Evolutionary conservation across 1,140 invertebrate genomes (phyloP).

Genomic region (Thaumatotibia leucotreta): DNA sequence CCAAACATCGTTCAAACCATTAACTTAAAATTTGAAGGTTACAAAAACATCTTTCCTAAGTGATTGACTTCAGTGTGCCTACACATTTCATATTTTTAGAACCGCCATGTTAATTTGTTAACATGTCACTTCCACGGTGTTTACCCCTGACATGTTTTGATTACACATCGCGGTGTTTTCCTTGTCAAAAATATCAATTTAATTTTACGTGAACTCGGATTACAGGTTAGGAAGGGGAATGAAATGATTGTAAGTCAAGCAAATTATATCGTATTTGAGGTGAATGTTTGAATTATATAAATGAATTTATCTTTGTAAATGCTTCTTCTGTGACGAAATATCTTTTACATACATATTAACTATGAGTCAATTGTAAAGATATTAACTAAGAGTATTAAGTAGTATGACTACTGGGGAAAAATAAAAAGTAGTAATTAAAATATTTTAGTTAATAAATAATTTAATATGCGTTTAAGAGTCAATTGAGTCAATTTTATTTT

Average conservation of each 20-base stretch:
- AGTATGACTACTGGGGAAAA: too few relatives aligned
- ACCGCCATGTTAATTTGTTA: neutral
- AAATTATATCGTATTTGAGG: neutral
- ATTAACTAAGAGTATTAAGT: too few relatives aligned
- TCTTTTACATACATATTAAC: too few relatives aligned
- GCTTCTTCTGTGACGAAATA: too few relatives aligned
- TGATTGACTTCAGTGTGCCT: neutral
- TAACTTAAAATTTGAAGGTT: neutral
- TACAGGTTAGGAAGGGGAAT: neutral
- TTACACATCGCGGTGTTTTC: neutral
- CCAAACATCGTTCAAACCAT: neutral
- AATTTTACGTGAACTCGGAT: neutral
- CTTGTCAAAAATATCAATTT: slow-evolving; percentile 9
- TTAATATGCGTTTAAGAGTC: too few relatives aligned
- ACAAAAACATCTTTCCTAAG: neutral
- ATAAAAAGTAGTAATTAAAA: too few relatives aligned
- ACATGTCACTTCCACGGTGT: slow-evolving; percentile 2
- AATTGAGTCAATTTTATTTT: too few relatives aligned
- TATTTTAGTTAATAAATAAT: too few relatives aligned
- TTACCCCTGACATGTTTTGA: slow-evolving; percentile 10
- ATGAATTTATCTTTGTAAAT: too few relatives aligned
- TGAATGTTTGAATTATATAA: neutral
- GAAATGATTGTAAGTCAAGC: neutral
- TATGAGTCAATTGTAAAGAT: too few relatives aligned
- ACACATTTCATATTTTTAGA: neutral